Evolutionary conservation across 92 coral and sea anemone genomes (phyloP).

Genomic region (Phymanthus crucifer): DNA sequence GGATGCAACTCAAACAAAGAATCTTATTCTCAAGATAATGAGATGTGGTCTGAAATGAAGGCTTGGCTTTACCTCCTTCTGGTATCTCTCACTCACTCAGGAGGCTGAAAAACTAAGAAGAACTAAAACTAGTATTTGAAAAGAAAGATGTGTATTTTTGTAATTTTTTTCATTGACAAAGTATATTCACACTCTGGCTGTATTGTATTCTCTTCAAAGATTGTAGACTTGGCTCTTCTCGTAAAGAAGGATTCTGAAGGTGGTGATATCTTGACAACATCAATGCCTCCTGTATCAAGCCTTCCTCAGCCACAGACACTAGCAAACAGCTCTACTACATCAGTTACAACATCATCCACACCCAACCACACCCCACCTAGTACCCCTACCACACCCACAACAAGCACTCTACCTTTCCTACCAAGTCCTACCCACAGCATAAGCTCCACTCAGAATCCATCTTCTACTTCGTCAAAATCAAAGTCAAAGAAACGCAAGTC

Average conservation of each 20-base stretch:
- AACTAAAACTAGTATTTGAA: too few species aligned
- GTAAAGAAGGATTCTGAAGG: slow-evolving; percentile 90
- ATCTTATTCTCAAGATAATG: too few species aligned
- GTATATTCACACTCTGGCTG: not conserved
- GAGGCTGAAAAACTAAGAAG: too few species aligned
- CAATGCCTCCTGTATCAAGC: slow-evolving; percentile 88
- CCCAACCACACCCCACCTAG: slow-evolving; percentile 97
- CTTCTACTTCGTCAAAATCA: slow-evolving; percentile 69
- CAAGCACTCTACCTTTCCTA: slow-evolving; percentile 58
- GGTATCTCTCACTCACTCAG: too few species aligned
- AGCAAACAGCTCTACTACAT: slow-evolving; percentile 51
- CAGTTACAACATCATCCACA: slow-evolving; percentile 72
- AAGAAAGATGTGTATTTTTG: too few species aligned
- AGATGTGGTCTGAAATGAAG: too few species aligned
- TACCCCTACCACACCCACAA: slow-evolving; percentile 95
- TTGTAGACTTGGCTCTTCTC: slow-evolving; percentile 88
- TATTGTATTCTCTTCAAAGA: slow-evolving; percentile 34
- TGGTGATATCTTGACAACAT: slow-evolving; percentile 72
- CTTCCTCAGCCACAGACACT: slow-evolving; percentile 79
- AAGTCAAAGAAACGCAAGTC: slow-evolving; percentile 90
- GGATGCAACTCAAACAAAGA: too few species aligned
- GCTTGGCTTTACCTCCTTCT: too few species aligned
- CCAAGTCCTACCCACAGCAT: slow-evolving; percentile 81
- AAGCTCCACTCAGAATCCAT: slow-evolving; percentile 41
- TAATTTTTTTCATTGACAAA: not conserved